Percentiles rank a stretch among this genome's conserved stretches.
Evolutionary conservation across 1,140 invertebrate genomes (phyloP).

Genomic region (Ceratina japonica): DNA sequence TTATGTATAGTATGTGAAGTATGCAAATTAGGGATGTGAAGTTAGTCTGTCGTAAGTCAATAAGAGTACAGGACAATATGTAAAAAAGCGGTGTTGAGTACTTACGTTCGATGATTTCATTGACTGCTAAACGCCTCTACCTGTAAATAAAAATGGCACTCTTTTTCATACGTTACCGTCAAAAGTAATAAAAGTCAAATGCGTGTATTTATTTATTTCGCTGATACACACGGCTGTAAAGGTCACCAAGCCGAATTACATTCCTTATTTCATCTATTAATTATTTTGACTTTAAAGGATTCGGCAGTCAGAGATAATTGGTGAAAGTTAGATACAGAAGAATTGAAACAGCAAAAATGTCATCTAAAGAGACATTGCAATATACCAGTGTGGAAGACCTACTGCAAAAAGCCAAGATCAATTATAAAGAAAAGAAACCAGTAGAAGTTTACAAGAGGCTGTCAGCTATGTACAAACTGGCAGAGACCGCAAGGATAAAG

Average conservation of each 20-base stretch:
- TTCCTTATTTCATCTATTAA: not conserved
- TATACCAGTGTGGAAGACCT: constrained; percentile 46
- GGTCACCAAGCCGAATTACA: not conserved
- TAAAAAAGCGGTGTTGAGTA: not conserved
- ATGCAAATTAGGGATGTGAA: too few relatives aligned
- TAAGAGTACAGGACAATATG: not conserved
- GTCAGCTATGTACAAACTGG: constrained; percentile 81
- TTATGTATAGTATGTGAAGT: too few relatives aligned
- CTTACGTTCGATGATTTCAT: not conserved
- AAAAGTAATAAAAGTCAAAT: not conserved
- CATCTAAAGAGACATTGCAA: not conserved
- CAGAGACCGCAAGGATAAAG: constrained; percentile 78
- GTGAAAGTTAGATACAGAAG: too few relatives aligned
- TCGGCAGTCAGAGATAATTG: too few relatives aligned
- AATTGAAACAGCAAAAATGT: constrained; percentile 13
- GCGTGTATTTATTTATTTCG: too few relatives aligned
- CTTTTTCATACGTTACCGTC: not conserved
- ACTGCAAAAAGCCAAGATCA: constrained; percentile 35
- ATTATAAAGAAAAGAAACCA: constrained; percentile 48
- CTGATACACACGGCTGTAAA: not conserved
- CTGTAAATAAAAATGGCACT: not conserved
- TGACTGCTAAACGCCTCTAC: constrained; percentile 1
- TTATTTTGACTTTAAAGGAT: not conserved
- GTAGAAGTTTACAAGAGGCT: constrained; percentile 78
- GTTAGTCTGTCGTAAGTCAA: too few relatives aligned